A percentile compares a stretch with the other conserved stretches of the same genome.
Conservation (phyloP, 2,888 invertebrate genomes). For the Hermaeophaga mercurialis region DNA sequence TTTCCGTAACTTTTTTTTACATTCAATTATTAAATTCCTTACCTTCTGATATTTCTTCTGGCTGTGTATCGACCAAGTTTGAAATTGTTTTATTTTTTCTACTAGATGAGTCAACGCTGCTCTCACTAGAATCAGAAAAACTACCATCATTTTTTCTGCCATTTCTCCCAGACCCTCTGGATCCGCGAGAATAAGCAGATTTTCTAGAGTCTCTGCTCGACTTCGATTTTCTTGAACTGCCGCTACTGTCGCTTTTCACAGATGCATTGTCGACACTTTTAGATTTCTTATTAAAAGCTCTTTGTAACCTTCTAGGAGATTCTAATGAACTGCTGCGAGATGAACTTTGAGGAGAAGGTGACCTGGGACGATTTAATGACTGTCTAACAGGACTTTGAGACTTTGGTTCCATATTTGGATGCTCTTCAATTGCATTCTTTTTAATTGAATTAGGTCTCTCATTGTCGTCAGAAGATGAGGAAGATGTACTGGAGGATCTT, state of each 20-base stretch:
- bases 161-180: slow-evolving; percentile 43
- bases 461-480: slow-evolving; percentile 14
- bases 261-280: slow-evolving; percentile 43
- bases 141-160: slow-evolving; percentile 44
- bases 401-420: neutral
- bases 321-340: slow-evolving; percentile 19
- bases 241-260: slow-evolving; percentile 46
- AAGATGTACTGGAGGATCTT: slow-evolving; percentile 8
- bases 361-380: slow-evolving; percentile 23
- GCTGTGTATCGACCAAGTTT: slow-evolving; percentile 50
- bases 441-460: neutral
- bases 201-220: slow-evolving; percentile 41
- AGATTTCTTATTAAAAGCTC: neutral
- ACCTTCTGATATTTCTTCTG: slow-evolving; percentile 71
- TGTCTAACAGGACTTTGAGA: slow-evolving; percentile 1
- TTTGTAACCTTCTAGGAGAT: neutral
- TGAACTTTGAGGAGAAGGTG: slow-evolving; percentile 39
- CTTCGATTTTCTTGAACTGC: slow-evolving; percentile 46
- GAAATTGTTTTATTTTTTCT: slow-evolving; percentile 49
- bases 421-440: too few species aligned
- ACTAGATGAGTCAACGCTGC: slow-evolving; percentile 53
- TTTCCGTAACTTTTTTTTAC: too few species aligned
- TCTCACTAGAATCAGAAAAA: slow-evolving; percentile 55
- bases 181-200: slow-evolving; percentile 40
- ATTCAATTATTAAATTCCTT: too few species aligned